Evolutionary conservation across 2,888 invertebrate species (phyloP).

Genomic region (Lathronympha strigana): DNA sequence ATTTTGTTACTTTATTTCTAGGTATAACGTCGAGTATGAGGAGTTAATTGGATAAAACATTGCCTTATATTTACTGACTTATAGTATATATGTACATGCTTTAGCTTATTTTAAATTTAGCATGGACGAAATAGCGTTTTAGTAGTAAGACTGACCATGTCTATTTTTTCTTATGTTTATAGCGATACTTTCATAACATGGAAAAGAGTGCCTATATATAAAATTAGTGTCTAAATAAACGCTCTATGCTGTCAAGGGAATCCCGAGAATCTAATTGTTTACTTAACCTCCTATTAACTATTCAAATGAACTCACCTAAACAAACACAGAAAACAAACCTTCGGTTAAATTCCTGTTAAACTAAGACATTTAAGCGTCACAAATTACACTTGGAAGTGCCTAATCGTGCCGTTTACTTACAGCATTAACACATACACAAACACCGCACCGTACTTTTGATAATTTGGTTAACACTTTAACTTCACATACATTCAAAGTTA

Average conservation of each 20-base stretch:
- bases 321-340: conserved; percentile 30
- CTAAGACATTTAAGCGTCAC: conserved; percentile 20
- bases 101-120: too few species aligned
- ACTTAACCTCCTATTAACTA: not conserved
- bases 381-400: conserved; percentile 23
- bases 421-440: conserved; percentile 38
- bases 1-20: not conserved
- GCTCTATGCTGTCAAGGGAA: not conserved
- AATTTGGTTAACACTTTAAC: conserved; percentile 35
- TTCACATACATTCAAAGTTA: conserved; percentile 17
- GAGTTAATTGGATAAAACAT: too few species aligned
- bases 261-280: not conserved
- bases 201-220: too few species aligned
- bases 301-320: conserved; percentile 24
- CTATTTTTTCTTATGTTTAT: too few species aligned
- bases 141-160: too few species aligned
- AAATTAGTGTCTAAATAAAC: not conserved
- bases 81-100: too few species aligned
- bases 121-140: too few species aligned
- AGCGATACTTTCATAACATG: too few species aligned
- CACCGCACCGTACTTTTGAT: conserved; percentile 33
- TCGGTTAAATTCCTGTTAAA: conserved; percentile 16
- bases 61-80: too few species aligned
- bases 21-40: not conserved
- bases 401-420: conserved; percentile 38